Evolutionary conservation across 2,888 invertebrate genomes (phyloP).

Genomic region (Torymus tubicola): DNA sequence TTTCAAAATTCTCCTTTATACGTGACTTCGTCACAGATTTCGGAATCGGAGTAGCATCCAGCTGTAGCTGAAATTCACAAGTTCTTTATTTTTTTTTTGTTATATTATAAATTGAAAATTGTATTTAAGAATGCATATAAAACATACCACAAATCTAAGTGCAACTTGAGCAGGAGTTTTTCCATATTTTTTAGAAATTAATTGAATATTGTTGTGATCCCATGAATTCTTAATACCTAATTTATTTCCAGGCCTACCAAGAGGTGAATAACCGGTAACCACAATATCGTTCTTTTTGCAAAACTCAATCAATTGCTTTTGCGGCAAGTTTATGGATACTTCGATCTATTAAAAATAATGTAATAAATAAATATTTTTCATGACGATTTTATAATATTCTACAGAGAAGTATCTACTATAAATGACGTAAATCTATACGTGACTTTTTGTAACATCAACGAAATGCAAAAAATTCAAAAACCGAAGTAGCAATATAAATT

Average conservation of each 20-base stretch:
- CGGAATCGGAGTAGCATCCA: slow-evolving; percentile 80
- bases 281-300: slow-evolving; percentile 82
- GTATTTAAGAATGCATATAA: not conserved
- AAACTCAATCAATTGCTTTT: slow-evolving; percentile 82
- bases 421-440: no score
- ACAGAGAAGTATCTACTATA: no score
- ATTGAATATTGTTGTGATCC: slow-evolving; percentile 77
- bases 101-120: no score
- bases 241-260: slow-evolving; percentile 85
- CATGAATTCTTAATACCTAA: slow-evolving; percentile 41
- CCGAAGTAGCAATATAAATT: slow-evolving; percentile 64
- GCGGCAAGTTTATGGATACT: slow-evolving; percentile 86
- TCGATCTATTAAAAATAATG: slow-evolving; percentile 80
- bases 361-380: not conserved
- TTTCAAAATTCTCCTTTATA: slow-evolving; percentile 81
- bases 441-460: no score
- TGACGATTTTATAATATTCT: no score
- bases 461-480: no score
- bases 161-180: slow-evolving; percentile 85
- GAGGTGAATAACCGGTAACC: slow-evolving; percentile 88
- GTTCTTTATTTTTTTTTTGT: no score
- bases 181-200: slow-evolving; percentile 81
- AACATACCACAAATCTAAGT: slow-evolving; percentile 79
- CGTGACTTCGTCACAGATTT: slow-evolving; percentile 81
- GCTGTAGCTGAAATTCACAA: slow-evolving; percentile 62